Percentiles rank a stretch among this genome's conserved stretches.
These are phyloP conservation scores for Hylyphantes graminicola DNA, from an alignment of 1,140 invertebrate genomes.

Conservation along the genomic window DNA sequence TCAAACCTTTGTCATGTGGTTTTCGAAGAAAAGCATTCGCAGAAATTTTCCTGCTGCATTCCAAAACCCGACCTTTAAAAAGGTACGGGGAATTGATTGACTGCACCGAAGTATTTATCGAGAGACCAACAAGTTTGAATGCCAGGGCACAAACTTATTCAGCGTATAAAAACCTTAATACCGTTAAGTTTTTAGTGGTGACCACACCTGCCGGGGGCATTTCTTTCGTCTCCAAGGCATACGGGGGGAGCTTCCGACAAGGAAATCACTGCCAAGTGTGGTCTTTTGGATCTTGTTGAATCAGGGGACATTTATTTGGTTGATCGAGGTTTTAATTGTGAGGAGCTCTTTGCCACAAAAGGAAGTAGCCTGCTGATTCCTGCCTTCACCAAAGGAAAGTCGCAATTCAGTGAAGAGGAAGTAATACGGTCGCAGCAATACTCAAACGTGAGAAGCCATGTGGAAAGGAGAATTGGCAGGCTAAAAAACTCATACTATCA, in stretches of 20 bases:
- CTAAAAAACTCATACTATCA: background rate
- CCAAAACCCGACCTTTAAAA: background rate
- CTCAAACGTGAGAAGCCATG: background rate
- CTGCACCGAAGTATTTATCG: constrained; percentile 1
- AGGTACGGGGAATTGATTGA: background rate
- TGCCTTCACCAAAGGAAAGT: background rate
- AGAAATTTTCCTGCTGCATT: background rate
- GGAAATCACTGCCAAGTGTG: background rate
- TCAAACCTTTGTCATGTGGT: background rate
- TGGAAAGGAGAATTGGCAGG: background rate
- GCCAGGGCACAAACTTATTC: background rate
- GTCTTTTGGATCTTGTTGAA: background rate
- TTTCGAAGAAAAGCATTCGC: background rate
- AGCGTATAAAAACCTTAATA: background rate
- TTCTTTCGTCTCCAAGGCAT: background rate
- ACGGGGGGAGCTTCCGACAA: constrained; percentile 4
- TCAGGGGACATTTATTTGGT: background rate
- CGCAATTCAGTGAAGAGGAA: background rate
- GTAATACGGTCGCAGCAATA: background rate
- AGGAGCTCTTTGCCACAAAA: background rate
- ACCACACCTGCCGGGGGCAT: background rate
- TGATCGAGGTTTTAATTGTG: background rate
- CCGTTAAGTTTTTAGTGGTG: background rate
- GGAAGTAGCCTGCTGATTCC: background rate
- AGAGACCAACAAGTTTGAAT: background rate